Conservation (phyloP, 2,797 vertebrate genomes). For the Xenentodon cancila region DNA sequence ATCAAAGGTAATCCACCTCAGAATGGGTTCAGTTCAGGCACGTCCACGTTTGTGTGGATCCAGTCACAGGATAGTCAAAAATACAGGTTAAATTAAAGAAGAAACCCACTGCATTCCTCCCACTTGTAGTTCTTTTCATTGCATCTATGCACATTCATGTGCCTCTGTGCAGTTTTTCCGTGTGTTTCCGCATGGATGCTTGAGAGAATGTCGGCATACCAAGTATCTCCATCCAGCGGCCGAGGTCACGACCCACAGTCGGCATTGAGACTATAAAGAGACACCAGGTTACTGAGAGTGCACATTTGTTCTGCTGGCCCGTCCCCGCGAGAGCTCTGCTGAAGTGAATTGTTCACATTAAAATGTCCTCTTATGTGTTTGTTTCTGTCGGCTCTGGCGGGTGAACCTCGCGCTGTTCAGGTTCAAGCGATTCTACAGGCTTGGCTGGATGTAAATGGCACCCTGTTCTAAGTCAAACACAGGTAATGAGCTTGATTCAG, state of each 20-base stretch:
- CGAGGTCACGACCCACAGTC: slow-evolving; percentile 32
- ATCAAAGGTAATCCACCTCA: too few species aligned
- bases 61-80: too few species aligned
- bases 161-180: neutral
- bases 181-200: slow-evolving; percentile 2
- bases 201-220: slow-evolving; percentile 19
- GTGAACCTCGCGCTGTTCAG: slow-evolving; percentile 51
- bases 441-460: slow-evolving; percentile 67
- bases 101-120: too few species aligned
- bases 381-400: slow-evolving; percentile 43
- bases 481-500: slow-evolving; percentile 68
- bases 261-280: slow-evolving; percentile 35
- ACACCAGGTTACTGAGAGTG: slow-evolving; percentile 28
- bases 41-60: too few species aligned
- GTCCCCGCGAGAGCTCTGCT: slow-evolving; percentile 22
- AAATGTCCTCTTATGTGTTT: slow-evolving; percentile 54
- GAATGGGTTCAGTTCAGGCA: too few species aligned
- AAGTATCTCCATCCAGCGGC: slow-evolving; percentile 6
- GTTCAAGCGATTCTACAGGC: slow-evolving; percentile 71
- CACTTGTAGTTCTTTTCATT: too few species aligned
- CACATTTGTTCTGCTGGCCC: slow-evolving; percentile 19
- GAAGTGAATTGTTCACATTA: slow-evolving; percentile 51
- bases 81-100: too few species aligned
- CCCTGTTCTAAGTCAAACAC: slow-evolving; percentile 70
- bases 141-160: too few species aligned